Conservation (phyloP, 2,888 invertebrate species). For the Sphecodes monilicornis region DNA sequence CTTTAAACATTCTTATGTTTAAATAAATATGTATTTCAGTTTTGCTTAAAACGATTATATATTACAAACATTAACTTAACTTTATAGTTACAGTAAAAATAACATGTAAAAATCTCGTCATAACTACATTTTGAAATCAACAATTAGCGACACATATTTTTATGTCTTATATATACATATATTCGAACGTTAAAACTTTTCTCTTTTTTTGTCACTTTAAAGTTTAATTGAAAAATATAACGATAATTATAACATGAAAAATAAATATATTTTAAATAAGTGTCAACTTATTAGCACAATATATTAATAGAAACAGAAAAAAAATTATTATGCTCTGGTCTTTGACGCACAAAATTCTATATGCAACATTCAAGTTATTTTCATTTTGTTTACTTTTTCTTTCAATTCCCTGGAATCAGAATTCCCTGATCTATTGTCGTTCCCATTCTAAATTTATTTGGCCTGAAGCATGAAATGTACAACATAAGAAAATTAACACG, state of each 20-base stretch:
- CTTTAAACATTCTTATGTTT: conserved; percentile 25
- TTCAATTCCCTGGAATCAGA: conserved; percentile 29
- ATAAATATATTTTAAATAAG: conserved; percentile 19
- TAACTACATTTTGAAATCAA: conserved; percentile 17
- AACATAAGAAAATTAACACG: conserved; percentile 29
- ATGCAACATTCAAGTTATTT: conserved; percentile 18
- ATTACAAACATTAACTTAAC: conserved; percentile 47
- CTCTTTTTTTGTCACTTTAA: not conserved
- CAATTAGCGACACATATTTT: conserved; percentile 23
- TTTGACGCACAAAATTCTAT: conserved; percentile 11
- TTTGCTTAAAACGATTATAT: conserved; percentile 35
- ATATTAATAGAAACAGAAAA: conserved; percentile 29
- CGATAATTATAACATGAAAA: conserved; percentile 6
- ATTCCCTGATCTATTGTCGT: conserved; percentile 34
- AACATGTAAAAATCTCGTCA: conserved; percentile 31
- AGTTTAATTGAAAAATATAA: conserved; percentile 32
- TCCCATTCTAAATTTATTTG: conserved; percentile 38
- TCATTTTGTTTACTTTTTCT: conserved; percentile 1
- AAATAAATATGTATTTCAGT: conserved; percentile 33
- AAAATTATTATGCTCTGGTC: conserved; percentile 16
- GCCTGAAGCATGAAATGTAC: conserved; percentile 43
- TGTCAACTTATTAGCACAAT: not conserved
- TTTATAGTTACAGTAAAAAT: conserved; percentile 45
- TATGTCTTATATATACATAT: conserved; percentile 4
- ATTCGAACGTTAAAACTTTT: conserved; percentile 29